phyloP scores from a whole-genome alignment of 2,888 invertebrate genomes.

The Pecten maximus region DNA sequence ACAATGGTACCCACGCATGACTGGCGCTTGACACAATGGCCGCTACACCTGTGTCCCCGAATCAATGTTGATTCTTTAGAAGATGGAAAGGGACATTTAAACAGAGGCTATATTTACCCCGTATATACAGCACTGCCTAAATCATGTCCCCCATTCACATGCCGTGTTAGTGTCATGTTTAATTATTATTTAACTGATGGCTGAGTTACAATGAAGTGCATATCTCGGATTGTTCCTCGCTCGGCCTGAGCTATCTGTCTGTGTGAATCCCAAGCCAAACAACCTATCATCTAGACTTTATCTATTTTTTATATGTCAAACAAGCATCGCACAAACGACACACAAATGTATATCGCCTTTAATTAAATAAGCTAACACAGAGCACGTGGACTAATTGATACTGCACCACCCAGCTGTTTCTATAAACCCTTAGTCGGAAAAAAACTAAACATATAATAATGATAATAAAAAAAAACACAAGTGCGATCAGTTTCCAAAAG shows the following conservation, averaged over 20 bases:
- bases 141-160: not conserved
- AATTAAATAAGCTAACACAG: too few relatives aligned
- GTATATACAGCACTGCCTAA: constrained; percentile 15
- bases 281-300: not conserved
- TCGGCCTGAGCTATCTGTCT: not conserved
- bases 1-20: not conserved
- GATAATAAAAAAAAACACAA: too few relatives aligned
- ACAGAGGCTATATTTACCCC: not conserved
- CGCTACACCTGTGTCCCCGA: not conserved
- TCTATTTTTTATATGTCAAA: too few relatives aligned
- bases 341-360: too few relatives aligned
- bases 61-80: constrained; percentile 24
- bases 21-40: not conserved
- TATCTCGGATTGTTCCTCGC: not conserved
- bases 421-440: too few relatives aligned
- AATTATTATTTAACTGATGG: not conserved
- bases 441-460: too few relatives aligned
- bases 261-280: not conserved
- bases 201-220: constrained; percentile 25
- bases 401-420: too few relatives aligned
- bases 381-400: too few relatives aligned
- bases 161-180: constrained; percentile 27
- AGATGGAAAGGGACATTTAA: constrained; percentile 13
- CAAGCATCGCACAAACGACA: too few relatives aligned
- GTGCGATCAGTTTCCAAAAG: too few relatives aligned